Evolutionary conservation across 2,797 vertebrate genomes (phyloP).

Genomic region (Denticeps clupeoides): DNA sequence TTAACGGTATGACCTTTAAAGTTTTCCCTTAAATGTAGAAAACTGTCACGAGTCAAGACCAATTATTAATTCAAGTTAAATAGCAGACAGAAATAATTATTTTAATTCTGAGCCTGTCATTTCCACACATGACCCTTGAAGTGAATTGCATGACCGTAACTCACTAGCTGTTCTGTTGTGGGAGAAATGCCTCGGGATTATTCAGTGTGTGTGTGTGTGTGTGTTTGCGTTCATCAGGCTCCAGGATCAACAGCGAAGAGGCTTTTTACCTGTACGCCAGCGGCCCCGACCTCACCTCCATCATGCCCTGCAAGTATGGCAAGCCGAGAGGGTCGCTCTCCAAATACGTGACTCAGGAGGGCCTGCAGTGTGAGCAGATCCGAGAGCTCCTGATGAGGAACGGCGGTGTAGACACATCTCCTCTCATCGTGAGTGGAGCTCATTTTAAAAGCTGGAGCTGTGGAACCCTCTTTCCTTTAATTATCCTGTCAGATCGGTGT

Average conservation of each 20-base stretch:
- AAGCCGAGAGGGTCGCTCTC: conserved; percentile 65
- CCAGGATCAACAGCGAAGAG: conserved; percentile 77
- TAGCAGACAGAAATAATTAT: too few relatives aligned
- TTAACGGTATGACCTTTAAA: conserved; percentile 69
- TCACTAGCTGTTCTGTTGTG: not conserved
- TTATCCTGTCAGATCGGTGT: too few relatives aligned
- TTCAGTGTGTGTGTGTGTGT: not conserved
- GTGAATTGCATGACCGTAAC: not conserved
- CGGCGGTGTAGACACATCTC: conserved; percentile 69
- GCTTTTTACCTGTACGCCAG: conserved; percentile 84
- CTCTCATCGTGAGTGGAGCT: conserved; percentile 72
- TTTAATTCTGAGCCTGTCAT: too few relatives aligned
- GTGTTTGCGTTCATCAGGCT: conserved; percentile 55
- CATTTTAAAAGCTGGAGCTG: not conserved
- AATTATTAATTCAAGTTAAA: too few relatives aligned
- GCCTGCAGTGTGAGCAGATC: conserved; percentile 72
- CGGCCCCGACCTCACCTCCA: conserved; percentile 83
- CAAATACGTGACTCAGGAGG: conserved; percentile 80
- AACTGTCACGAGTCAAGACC: too few relatives aligned
- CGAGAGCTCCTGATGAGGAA: conserved; percentile 80
- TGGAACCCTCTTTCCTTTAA: not conserved
- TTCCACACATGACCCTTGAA: too few relatives aligned
- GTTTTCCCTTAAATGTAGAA: too few relatives aligned
- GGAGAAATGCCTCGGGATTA: not conserved
- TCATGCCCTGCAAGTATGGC: conserved; percentile 95